Conservation (phyloP, 2,888 invertebrate species). For the Drosophila mimica region DNA sequence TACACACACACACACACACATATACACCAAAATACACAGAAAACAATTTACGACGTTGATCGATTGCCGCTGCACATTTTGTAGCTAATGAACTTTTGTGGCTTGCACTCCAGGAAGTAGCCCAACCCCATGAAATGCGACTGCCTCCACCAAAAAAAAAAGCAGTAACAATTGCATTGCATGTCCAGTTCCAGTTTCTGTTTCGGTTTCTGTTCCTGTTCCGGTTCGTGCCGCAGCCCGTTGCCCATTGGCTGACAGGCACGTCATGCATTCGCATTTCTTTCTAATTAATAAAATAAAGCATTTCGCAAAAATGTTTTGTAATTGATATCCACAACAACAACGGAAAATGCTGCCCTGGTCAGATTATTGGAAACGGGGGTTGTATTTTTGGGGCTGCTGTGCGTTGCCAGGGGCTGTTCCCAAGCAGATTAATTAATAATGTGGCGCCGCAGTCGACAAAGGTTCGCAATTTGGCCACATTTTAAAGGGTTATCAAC, state of each 20-base stretch:
- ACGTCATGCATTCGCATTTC: constrained; percentile 41
- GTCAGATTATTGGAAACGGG: constrained; percentile 15
- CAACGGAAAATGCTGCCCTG: constrained; percentile 10
- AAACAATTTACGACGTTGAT: constrained; percentile 54
- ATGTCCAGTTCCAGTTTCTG: constrained; percentile 38
- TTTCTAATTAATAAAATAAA: constrained; percentile 72
- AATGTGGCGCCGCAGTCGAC: constrained; percentile 22
- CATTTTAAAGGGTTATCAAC: constrained; percentile 45
- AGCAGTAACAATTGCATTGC: constrained; percentile 37
- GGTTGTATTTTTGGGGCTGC: constrained; percentile 45
- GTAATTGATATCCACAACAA: constrained; percentile 61
- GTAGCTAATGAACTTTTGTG: constrained; percentile 61
- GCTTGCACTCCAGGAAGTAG: constrained; percentile 45
- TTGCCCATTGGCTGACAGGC: constrained; percentile 15
- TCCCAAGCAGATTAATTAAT: constrained; percentile 60
- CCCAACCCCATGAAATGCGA: constrained; percentile 9
- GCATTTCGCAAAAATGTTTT: constrained; percentile 42
- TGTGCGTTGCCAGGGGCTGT: constrained; percentile 50
- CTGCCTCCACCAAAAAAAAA: not conserved
- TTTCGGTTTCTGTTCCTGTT: constrained; percentile 14
- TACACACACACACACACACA: not conserved
- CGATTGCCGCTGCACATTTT: constrained; percentile 58
- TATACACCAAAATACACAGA: constrained; percentile 17
- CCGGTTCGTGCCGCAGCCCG: not conserved
- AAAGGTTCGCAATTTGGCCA: constrained; percentile 28